phyloP scores from a whole-genome alignment of 2,113 vertebrate species.

The Ondatra zibethicus region DNA sequence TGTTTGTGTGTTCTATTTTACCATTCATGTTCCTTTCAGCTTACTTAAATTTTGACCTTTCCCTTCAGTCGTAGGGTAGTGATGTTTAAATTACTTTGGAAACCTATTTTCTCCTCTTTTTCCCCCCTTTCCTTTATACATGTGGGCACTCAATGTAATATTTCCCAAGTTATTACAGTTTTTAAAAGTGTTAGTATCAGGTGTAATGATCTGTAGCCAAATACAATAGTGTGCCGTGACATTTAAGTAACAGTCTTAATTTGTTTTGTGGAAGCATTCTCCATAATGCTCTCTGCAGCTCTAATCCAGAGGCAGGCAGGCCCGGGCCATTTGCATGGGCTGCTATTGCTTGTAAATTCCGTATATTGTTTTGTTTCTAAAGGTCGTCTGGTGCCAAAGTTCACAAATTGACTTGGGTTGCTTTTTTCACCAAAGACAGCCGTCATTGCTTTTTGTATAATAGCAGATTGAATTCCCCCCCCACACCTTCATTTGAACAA shows the following conservation, averaged over 20 bases:
- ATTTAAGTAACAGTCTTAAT: constrained; percentile 99
- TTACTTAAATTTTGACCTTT: constrained; percentile 90
- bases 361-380: constrained; percentile 93
- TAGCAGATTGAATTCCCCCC: constrained; percentile 87
- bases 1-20: constrained; percentile 83
- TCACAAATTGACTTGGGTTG: constrained; percentile 97
- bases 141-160: constrained; percentile 91
- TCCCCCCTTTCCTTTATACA: constrained; percentile 84
- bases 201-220: constrained; percentile 99
- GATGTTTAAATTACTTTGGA: constrained; percentile 89
- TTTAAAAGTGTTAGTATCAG: constrained; percentile 95
- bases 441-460: constrained; percentile 90
- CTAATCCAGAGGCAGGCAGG: constrained; percentile 84
- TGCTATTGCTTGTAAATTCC: constrained; percentile 91
- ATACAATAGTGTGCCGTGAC: constrained; percentile 99
- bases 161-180: constrained; percentile 98
- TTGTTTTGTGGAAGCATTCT: constrained; percentile 92
- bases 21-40: constrained; percentile 89
- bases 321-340: constrained; percentile 91
- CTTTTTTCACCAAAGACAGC: constrained; percentile 87
- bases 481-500: constrained; percentile 86
- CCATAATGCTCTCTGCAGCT: constrained; percentile 87
- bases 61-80: constrained; percentile 84
- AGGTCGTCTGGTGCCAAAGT: constrained; percentile 97
- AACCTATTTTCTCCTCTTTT: constrained; percentile 85